Conservation (phyloP, 2,113 vertebrate species). For the Hippolais icterina region DNA sequence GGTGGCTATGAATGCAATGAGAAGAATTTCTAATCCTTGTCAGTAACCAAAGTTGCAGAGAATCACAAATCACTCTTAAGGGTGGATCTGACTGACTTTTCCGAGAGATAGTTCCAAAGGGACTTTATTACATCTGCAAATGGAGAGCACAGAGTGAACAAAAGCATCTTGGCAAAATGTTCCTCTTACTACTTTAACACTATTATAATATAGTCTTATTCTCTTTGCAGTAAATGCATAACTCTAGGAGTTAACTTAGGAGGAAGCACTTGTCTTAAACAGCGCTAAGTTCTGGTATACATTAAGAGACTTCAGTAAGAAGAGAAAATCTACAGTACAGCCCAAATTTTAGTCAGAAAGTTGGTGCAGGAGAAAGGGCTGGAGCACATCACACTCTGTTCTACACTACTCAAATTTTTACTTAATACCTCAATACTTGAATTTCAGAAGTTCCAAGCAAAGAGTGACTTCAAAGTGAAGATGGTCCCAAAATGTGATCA, state of each 20-base stretch:
- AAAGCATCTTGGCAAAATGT: background rate
- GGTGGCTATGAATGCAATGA: background rate
- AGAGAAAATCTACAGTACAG: background rate
- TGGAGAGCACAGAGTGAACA: background rate
- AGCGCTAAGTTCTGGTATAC: background rate
- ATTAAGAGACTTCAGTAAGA: background rate
- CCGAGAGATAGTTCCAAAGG: background rate
- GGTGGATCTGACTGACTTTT: background rate
- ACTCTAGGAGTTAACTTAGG: background rate
- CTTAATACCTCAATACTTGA: background rate
- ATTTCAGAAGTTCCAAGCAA: background rate
- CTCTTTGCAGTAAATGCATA: background rate
- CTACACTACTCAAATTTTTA: fast-evolving
- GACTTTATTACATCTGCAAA: background rate
- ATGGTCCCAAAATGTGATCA: background rate
- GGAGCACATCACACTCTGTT: background rate
- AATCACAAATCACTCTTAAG: background rate
- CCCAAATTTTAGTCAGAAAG: background rate
- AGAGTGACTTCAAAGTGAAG: background rate
- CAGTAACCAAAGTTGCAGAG: fast-evolving
- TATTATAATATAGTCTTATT: background rate
- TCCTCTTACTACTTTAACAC: background rate
- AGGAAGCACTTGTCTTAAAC: background rate
- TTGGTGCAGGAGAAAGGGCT: background rate
- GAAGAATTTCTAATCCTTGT: background rate